Evolutionary conservation across 2,888 invertebrate species (phyloP).

Genomic region (Watsonalla binaria): DNA sequence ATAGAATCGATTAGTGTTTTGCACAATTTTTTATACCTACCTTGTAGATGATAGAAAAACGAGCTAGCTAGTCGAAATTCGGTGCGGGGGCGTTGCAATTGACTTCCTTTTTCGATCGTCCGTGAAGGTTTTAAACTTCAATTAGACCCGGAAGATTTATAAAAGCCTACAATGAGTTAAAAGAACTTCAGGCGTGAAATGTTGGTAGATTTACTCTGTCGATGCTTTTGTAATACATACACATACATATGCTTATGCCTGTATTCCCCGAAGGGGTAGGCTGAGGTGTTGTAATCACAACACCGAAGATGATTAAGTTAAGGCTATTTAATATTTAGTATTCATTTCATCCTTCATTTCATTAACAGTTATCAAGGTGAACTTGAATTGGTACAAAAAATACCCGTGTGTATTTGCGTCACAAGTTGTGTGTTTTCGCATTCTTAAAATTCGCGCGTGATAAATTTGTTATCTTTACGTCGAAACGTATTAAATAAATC

Average conservation of each 20-base stretch:
- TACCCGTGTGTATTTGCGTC: not conserved
- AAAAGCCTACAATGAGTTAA: conserved; percentile 9
- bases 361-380: not conserved
- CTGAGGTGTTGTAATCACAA: too few relatives aligned
- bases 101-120: conserved; percentile 35
- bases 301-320: too few relatives aligned
- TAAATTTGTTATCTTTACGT: conserved; percentile 10
- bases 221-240: too few relatives aligned
- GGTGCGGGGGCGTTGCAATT: conserved; percentile 27
- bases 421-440: conserved; percentile 6
- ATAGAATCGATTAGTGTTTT: conserved; percentile 35
- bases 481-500: conserved; percentile 20
- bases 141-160: conserved; percentile 28
- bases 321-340: too few relatives aligned
- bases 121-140: conserved; percentile 32
- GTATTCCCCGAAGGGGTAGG: too few relatives aligned
- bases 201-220: too few relatives aligned
- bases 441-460: conserved; percentile 12
- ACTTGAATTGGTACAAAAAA: not conserved
- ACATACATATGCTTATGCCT: too few relatives aligned
- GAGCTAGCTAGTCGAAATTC: conserved; percentile 20
- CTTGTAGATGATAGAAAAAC: conserved; percentile 14
- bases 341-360: not conserved
- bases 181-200: not conserved
- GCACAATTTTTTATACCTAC: conserved; percentile 25